These are phyloP conservation scores for Pantelozetes paolii DNA, from an alignment of 2,888 invertebrate genomes.

Conservation along the genomic window DNA sequence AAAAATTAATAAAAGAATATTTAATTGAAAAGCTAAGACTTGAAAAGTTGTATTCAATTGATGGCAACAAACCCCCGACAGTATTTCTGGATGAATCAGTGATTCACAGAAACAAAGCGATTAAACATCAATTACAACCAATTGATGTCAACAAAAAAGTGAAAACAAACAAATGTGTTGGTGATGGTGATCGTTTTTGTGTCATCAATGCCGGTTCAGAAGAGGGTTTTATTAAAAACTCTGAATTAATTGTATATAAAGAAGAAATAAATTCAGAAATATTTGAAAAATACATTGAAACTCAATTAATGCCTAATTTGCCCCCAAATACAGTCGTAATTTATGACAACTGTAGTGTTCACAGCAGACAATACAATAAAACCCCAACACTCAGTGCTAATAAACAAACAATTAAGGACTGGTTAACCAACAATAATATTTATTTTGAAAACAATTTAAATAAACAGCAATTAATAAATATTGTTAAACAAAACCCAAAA, in stretches of 20 bases:
- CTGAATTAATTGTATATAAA: not conserved
- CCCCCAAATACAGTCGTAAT: not conserved
- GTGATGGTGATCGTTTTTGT: not conserved
- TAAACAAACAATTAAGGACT: not conserved
- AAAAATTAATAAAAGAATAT: slow-evolving; percentile 7
- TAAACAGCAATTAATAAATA: not conserved
- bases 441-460: not conserved
- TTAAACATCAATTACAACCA: not conserved
- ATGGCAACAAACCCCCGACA: not conserved
- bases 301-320: not conserved
- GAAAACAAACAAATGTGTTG: slow-evolving; percentile 9
- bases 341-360: not conserved
- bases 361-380: slow-evolving; percentile 7
- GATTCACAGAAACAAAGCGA: not conserved
- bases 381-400: not conserved
- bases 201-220: not conserved
- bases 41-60: not conserved
- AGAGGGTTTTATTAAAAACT: not conserved
- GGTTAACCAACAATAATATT: not conserved
- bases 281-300: not conserved
- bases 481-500: slow-evolving; percentile 7
- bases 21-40: not conserved
- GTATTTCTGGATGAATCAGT: not conserved
- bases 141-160: not conserved
- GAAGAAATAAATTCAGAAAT: not conserved